Evolutionary conservation across 2,797 vertebrate species (phyloP).

Genomic region (Manis crassicaudata): DNA sequence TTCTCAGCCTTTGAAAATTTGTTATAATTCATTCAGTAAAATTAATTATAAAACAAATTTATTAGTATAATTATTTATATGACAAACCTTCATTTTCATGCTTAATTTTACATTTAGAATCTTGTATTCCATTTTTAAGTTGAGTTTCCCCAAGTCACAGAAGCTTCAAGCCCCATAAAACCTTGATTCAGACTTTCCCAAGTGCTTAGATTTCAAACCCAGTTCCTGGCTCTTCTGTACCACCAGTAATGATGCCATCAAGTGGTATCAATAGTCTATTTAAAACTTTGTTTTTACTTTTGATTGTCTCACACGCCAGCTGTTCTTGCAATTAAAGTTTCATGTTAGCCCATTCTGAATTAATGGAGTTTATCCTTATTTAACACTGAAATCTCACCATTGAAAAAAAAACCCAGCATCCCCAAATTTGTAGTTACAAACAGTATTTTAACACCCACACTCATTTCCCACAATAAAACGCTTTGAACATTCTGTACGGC

Average conservation of each 20-base stretch:
- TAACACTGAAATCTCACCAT: conserved; percentile 17
- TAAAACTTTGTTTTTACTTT: conserved; percentile 11
- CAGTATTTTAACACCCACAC: background rate
- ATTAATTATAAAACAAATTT: background rate
- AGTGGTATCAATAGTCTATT: background rate
- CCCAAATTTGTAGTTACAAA: conserved; percentile 27
- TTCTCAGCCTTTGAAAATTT: conserved; percentile 30
- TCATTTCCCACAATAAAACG: background rate
- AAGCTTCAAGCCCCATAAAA: background rate
- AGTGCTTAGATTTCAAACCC: background rate
- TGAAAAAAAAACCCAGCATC: background rate
- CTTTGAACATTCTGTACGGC: background rate
- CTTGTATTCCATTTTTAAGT: background rate
- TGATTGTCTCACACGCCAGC: background rate
- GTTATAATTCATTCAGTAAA: background rate
- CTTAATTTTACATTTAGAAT: background rate
- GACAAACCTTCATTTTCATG: background rate
- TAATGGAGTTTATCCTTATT: conserved; percentile 12
- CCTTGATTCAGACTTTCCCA: background rate
- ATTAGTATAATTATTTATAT: background rate
- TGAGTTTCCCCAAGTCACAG: background rate
- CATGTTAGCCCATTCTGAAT: background rate
- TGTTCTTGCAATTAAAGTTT: conserved; percentile 21
- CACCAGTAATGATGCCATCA: background rate
- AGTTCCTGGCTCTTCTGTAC: background rate